Percentiles rank a stretch among this genome's conserved stretches.
These are phyloP conservation scores for Drosophila koepferae DNA, from an alignment of 2,888 invertebrate genomes.

Conservation along the genomic window DNA sequence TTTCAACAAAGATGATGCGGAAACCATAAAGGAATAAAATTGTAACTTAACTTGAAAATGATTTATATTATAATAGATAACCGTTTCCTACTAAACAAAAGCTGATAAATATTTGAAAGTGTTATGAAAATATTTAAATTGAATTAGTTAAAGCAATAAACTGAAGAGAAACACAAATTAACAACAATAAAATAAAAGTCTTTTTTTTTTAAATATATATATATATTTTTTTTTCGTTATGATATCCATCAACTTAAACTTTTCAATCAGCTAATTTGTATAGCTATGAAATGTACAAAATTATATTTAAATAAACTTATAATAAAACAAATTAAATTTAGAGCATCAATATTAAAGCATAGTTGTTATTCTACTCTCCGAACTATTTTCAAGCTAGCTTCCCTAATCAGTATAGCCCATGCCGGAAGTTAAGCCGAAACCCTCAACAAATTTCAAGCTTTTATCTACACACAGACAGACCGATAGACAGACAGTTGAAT, in stretches of 20 bases:
- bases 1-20: too few relatives aligned
- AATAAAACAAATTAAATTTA: not conserved
- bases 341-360: too few relatives aligned
- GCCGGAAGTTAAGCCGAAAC: conserved; percentile 31
- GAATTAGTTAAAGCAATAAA: not conserved
- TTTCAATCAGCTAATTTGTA: not conserved
- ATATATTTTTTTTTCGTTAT: not conserved
- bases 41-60: too few relatives aligned
- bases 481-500: not conserved
- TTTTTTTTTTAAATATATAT: too few relatives aligned
- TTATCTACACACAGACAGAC: not conserved
- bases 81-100: not conserved
- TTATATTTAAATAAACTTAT: too few relatives aligned
- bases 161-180: not conserved
- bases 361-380: too few relatives aligned
- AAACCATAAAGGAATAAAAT: too few relatives aligned
- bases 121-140: not conserved
- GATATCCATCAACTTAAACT: not conserved
- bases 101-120: not conserved
- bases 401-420: not conserved
- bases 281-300: not conserved
- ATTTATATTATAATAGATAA: not conserved
- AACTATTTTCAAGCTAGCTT: not conserved
- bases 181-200: not conserved
- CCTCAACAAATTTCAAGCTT: not conserved